Base-by-base conservation (phyloP, 2,888 invertebrate species). In the Leptinotarsa peninsularis region DNA sequence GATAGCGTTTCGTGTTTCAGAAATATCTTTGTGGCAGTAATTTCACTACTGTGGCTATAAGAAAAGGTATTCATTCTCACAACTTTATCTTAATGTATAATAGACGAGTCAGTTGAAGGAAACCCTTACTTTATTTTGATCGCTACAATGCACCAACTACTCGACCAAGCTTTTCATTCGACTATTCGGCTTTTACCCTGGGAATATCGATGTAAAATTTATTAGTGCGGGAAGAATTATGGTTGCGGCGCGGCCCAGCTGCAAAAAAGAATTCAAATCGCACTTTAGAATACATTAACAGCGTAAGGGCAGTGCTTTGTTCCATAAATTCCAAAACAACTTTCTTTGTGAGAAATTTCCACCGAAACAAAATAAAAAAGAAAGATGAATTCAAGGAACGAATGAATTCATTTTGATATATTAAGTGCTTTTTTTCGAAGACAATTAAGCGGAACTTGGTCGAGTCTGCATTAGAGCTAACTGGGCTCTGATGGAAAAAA, bases 281-380 rank as follows among this genome's bases (percentile, higher is more conserved):
- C 74, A 76, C 77, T 78, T 72, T 68, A 71, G 78, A 79, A 80
- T 80, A 80, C 74, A 78, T 79, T 80, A 78, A 79, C 79, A 77
- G 71, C 72, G 76, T 60, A 72, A 67, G 74, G 80, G 80, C 76
- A 76, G 79, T 73, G 73, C 78, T 72, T 66, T 66, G 66, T 68
- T 33, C 67, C 67, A 72, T 75, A 75, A 75, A 75, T 75, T 72
- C 63, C 15, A 68, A 72, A 50, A 71, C 67, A 75, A 67, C 52
- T 58, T 72, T 58, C 58, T 67, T 63, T 63, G 63, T 63, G 63
- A 18, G 10, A 33, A 43, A 63, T 63, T 63, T 33, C 33, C 15
- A 17, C 3, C 63, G 63, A 33, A 17, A 33, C n/a, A 10, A 10
- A 43, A 27, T 7, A n/a, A 63, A 63, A n/a, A 33, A 63, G 33